phyloP scores from a whole-genome alignment of 2,888 invertebrate species.

The Cephus runcator region DNA sequence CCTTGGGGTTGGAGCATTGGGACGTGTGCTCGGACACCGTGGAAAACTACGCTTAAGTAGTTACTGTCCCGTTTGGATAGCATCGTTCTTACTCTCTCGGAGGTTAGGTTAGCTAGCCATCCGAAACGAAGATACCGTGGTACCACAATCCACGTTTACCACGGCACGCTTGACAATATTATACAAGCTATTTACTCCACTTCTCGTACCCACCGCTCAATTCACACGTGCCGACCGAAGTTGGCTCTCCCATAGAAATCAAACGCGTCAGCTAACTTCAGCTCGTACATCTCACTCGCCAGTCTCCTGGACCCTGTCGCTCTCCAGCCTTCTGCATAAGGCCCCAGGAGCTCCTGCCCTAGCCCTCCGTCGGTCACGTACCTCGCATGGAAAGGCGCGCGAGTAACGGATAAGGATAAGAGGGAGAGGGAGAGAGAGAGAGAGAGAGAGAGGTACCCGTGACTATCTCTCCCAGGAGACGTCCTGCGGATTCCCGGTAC shows the following conservation, averaged over 20 bases:
- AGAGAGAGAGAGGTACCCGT: not conserved
- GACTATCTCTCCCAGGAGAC: constrained; percentile 14
- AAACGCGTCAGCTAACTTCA: too few relatives aligned
- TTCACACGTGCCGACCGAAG: too few relatives aligned
- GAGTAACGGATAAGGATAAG: constrained; percentile 3
- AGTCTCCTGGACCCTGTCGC: not conserved
- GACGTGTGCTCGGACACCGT: not conserved
- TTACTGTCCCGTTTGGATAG: too few relatives aligned
- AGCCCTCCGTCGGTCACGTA: not conserved
- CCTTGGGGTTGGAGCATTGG: constrained; percentile 4
- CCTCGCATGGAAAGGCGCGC: not conserved
- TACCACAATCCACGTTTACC: too few relatives aligned
- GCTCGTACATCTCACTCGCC: too few relatives aligned
- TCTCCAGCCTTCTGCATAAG: not conserved
- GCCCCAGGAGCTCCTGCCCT: not conserved
- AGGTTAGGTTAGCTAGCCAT: too few relatives aligned
- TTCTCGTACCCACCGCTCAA: not conserved
- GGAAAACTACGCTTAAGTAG: too few relatives aligned
- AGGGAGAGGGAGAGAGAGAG: constrained; percentile 1
- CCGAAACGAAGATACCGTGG: too few relatives aligned
- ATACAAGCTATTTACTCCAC: not conserved
- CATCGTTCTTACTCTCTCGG: too few relatives aligned
- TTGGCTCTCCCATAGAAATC: too few relatives aligned
- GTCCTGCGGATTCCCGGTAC: not conserved
- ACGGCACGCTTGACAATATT: too few relatives aligned